These are phyloP conservation scores for Agrotis ipsilon DNA, from an alignment of 2,888 invertebrate species.

Conservation along the genomic window DNA sequence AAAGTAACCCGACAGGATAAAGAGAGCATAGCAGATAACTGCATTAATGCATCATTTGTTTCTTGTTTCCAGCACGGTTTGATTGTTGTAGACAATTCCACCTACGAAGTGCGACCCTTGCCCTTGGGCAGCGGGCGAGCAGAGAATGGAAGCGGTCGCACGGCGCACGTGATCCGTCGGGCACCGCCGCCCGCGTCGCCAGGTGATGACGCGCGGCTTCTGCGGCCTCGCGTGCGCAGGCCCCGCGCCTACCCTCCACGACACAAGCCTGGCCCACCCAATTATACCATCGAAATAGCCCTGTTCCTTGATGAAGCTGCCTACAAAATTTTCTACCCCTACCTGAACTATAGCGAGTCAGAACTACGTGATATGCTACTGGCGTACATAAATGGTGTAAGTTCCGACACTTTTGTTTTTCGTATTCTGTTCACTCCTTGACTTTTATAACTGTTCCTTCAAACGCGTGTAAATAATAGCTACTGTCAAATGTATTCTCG, in stretches of 20 bases:
- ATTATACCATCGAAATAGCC: slow-evolving; percentile 93
- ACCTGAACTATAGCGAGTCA: slow-evolving; percentile 92
- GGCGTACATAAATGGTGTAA: slow-evolving; percentile 94
- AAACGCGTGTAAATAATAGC: slow-evolving; percentile 14
- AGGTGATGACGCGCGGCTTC: slow-evolving; percentile 83
- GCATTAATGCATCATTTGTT: slow-evolving; percentile 13
- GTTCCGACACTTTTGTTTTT: slow-evolving; percentile 48
- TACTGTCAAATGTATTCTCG: slow-evolving; percentile 40
- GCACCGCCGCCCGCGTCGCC: slow-evolving; percentile 86
- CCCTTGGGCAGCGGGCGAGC: slow-evolving; percentile 81
- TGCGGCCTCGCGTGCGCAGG: slow-evolving; percentile 77
- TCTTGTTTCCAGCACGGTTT: slow-evolving; percentile 91
- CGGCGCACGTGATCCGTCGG: slow-evolving; percentile 92
- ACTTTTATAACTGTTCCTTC: neutral
- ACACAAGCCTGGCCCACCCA: slow-evolving; percentile 75
- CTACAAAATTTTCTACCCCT: slow-evolving; percentile 93
- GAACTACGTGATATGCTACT: slow-evolving; percentile 94
- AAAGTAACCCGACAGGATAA: no score
- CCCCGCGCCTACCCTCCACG: slow-evolving; percentile 73
- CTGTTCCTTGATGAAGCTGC: slow-evolving; percentile 94
- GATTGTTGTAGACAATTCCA: slow-evolving; percentile 92
- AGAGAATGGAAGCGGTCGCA: slow-evolving; percentile 78
- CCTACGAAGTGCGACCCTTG: slow-evolving; percentile 93
- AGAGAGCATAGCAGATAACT: neutral
- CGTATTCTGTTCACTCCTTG: neutral